Base-by-base conservation (phyloP, 2,113 vertebrate species). In the Accipiter virgatus region DNA sequence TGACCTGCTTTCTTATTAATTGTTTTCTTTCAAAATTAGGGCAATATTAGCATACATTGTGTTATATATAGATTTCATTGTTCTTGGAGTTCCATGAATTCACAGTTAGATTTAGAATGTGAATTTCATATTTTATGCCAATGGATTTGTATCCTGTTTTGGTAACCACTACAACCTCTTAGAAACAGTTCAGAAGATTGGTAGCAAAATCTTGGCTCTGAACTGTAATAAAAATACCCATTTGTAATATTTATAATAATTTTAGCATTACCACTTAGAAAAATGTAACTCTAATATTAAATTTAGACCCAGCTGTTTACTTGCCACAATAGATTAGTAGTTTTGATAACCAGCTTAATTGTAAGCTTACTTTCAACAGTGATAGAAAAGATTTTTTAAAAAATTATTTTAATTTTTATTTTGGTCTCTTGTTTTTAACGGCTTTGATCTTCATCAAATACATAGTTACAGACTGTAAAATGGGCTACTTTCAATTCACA, bases 1-100 rank as follows among this genome's bases (percentile, higher is more conserved):
- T 86, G 92, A 93, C 90, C 87, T 89, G 77, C 68, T 94, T 97
- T 70, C 77, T 83, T 91, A 45, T 62, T 94, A 95, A 91, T 74
- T 0, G 0, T 73, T 81, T 91, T 36, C 42, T n/a, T 62, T 71
- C 47, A n/a, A 52, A 97, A 93, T 93, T 59, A 90, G 95, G 92
- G 61, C 94, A 90, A 25, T 93, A 87, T 93, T 96, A 91, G 73
- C 81, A 88, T 95, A 75, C 13, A 16, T 43, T 50, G 32, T 71
- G 52, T 58, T 93, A 85, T 74, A 92, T 85, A 93, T 94, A 47
- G 82, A 38, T 82, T 79, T 56, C 38, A 19, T 65, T 86, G 55
- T 91, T 78, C 55, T 79, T 79, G 31, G 65, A 71, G 70, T 71
- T 90, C 1, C 7, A 7, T 71, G 45, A 45, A 66, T 66, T 84